Evolutionary conservation across 2,113 vertebrate genomes (phyloP), one percentile per base, ranked within the genome.

Genomic region (Peromyscus polionotus): DNA sequence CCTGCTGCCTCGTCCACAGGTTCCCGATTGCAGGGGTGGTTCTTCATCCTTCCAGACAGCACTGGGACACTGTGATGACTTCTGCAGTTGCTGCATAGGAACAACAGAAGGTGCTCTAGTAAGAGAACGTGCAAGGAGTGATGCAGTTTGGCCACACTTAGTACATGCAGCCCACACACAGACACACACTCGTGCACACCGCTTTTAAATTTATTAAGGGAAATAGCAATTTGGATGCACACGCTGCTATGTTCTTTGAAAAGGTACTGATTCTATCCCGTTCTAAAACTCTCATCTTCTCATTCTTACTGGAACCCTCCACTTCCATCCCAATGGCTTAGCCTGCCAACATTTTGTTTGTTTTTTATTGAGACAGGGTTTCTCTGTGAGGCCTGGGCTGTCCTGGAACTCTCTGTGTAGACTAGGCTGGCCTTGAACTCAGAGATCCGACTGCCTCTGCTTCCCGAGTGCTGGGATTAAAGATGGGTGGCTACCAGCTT

Each of bases 231-330:
- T 4, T 42, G 83, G 14, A 77, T 8, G 20, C 77, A 67, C 3
- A 24, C 61, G 72, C 51, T 77, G 72, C 63, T 76, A 33, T 68
- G 20, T 89, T 90, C 59, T 36, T 16, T 61, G 19, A 61, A 61
- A 20, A 61, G 61, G 61, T 63, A 16, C 36, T 86, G 61, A 26
- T 61, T 16, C 77, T 83, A 48, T 91, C 97, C 68, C 79, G 24
- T 76, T 48, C 84, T 0, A 86, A 95, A 73, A 70, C 75, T 96
- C 93, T 39, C 68, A 77, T 89, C 76, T 28, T 89, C 72, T 28
- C 70, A 67, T 91, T 86, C 61, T 59, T 1, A 76, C 54, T 93
- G 91, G 75, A 95, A 85, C n/a, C 79, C 93, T 95, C 76, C 87
- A 72, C 17, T 39, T 22, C 22, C 22, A 20, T 14, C 45, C 42